Evolutionary conservation across 2,888 invertebrate genomes (phyloP), one percentile per base, ranked within the genome.

Genomic region (Rhimphoctona megacephalus): DNA sequence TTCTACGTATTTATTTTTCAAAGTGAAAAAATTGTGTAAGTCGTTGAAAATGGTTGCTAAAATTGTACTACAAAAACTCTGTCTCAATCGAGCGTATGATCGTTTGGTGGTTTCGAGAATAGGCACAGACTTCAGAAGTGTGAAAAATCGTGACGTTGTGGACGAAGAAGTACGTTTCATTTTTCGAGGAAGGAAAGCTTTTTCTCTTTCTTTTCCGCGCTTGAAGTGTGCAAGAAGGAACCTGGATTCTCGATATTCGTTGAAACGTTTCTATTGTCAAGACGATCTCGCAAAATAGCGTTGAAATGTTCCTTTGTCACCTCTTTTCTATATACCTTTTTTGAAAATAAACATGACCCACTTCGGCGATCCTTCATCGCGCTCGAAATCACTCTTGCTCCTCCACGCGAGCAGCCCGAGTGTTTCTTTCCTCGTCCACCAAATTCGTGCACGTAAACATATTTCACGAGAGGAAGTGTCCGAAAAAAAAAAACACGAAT

Each of bases 301-400:
- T 49, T 77, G 79, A 80, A 76, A 81, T 79, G 79, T 77, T 84
- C 39, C 83, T 84, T 83, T 77, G 81, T 88, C 72, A 87, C 80
- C 72, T 88, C 81, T 74, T 72, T 73, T 87, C 61, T 61, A 61
- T 61, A 30, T 61, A 61, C 61, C 61, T 61, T 61, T 74, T 77
- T 57, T 73, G 33, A 61, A 76, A 76, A 76, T 85, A 87, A 87
- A 88, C 81, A 87, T 83, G 86, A 88, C 83, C 88, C 80, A 88
- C 82, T 85, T 88, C 61, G 61, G 49, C 43, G 46, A 73, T 57
- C 81, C 77, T 86, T 67, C 61, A 30, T 61, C 61, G 61, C 36
- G 39, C 78, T 67, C 25, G n/a, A 69, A 49, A 61, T 61, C 30
- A 61, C 61, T 30, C 61, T 61, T 25, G 30, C 61, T 61, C 30